Percentiles rank a stretch among this genome's conserved stretches.
Conservation (phyloP, 2,797 vertebrate genomes). For the Perdix hodgsoniae region DNA sequence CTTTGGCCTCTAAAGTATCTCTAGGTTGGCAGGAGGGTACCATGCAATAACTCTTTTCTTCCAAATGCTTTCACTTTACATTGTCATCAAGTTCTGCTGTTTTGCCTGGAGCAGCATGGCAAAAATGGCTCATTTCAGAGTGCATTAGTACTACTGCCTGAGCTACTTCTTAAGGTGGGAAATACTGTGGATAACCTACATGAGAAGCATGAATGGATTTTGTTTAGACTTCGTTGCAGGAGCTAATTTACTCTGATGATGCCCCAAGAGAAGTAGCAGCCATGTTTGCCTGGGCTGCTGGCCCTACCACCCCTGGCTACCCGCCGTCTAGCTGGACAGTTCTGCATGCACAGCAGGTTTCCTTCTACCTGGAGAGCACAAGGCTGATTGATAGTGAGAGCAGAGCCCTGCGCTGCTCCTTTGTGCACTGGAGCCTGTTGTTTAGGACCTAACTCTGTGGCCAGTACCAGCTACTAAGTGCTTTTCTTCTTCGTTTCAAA, state of each 20-base stretch:
- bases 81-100: not conserved
- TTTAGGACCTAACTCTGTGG: not conserved
- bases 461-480: too few species aligned
- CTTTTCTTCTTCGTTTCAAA: not conserved
- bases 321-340: not conserved
- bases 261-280: not conserved
- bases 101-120: not conserved
- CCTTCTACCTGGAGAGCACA: not conserved
- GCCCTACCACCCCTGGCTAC: not conserved
- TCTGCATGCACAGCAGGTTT: not conserved
- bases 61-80: not conserved
- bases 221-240: not conserved
- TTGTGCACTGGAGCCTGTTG: not conserved
- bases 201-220: not conserved
- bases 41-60: not conserved
- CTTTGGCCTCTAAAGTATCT: not conserved
- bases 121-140: not conserved
- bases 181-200: not conserved
- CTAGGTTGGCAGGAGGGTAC: not conserved
- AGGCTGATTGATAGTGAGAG: not conserved
- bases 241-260: not conserved
- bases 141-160: not conserved
- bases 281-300: not conserved
- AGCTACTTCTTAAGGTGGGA: not conserved
- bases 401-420: not conserved